Percentiles rank a stretch among this genome's conserved stretches.
phyloP scores from a whole-genome alignment of 2,888 invertebrate species.

The Lomographa bimaculata region DNA sequence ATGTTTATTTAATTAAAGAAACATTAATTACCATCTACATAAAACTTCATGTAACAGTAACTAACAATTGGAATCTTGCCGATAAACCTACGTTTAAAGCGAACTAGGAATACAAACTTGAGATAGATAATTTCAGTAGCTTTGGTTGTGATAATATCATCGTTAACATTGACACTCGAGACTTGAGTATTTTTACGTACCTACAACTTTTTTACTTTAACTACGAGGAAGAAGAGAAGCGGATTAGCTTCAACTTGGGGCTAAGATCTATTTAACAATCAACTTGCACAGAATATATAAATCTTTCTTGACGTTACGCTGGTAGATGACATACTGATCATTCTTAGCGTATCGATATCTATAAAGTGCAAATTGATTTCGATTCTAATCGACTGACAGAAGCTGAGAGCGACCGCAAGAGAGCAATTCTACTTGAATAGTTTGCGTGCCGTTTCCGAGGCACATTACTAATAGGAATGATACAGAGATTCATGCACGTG shows the following conservation, averaged over 20 bases:
- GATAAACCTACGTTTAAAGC: conserved; percentile 79
- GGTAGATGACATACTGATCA: no score
- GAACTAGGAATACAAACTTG: conserved; percentile 80
- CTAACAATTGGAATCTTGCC: conserved; percentile 79
- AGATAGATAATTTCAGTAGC: conserved; percentile 81
- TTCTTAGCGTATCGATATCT: no score
- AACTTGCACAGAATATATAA: conserved; percentile 1
- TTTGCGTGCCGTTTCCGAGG: conserved; percentile 42
- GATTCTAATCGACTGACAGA: conserved; percentile 14
- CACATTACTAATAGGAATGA: conserved; percentile 56
- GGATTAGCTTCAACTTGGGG: conserved; percentile 41
- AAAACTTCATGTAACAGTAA: conserved; percentile 68
- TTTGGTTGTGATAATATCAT: conserved; percentile 79
- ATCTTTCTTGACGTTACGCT: no score
- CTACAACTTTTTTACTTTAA: conserved; percentile 49
- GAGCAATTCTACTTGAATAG: conserved; percentile 58
- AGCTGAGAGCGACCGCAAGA: conserved; percentile 43
- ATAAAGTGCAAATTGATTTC: conserved; percentile 14
- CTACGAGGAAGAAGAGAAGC: conserved; percentile 47
- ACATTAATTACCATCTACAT: conserved; percentile 62
- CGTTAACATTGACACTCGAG: conserved; percentile 43
- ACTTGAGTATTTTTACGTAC: conserved; percentile 63
- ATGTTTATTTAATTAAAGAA: conserved; percentile 49
- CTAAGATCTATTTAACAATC: conserved; percentile 30
- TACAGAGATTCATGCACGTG: conserved; percentile 67